A percentile compares a stretch with the other conserved stretches of the same genome.
Evolutionary conservation across 2,888 invertebrate species (phyloP).

Genomic region (Trissonchulus latispiculum): DNA sequence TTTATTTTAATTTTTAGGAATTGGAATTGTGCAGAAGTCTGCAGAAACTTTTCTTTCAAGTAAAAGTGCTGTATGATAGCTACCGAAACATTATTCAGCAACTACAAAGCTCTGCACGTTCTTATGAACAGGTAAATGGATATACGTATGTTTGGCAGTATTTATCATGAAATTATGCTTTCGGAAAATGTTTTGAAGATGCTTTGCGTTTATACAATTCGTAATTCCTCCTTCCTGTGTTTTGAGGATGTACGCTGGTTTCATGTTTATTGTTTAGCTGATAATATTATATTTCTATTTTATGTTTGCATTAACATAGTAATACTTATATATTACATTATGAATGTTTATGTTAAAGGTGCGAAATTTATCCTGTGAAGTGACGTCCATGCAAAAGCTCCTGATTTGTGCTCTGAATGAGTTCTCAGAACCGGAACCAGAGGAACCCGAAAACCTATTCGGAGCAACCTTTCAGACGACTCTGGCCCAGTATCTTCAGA

Average conservation of each 20-base stretch:
- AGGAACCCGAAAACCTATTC: too few species aligned
- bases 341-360: constrained; percentile 12
- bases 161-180: too few species aligned
- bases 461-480: too few species aligned
- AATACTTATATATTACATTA: too few species aligned
- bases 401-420: constrained; percentile 34
- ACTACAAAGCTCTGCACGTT: constrained; percentile 29
- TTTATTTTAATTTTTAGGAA: too few species aligned
- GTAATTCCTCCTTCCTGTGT: background rate
- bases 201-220: too few species aligned
- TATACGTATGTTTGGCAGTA: too few species aligned
- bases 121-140: constrained; percentile 56
- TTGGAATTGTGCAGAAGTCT: constrained; percentile 72
- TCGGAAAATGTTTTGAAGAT: too few species aligned
- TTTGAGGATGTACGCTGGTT: background rate
- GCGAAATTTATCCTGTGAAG: constrained; percentile 28
- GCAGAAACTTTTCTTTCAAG: constrained; percentile 83
- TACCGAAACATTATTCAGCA: constrained; percentile 49
- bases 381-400: constrained; percentile 39
- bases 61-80: constrained; percentile 69
- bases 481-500: background rate
- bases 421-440: constrained; percentile 25
- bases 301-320: too few species aligned
- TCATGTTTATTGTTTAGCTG: too few species aligned
- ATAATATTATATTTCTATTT: too few species aligned